Percentiles rank a stretch among this genome's conserved stretches.
phyloP scores from a whole-genome alignment of 2,888 invertebrate genomes.

The Nebria salina region DNA sequence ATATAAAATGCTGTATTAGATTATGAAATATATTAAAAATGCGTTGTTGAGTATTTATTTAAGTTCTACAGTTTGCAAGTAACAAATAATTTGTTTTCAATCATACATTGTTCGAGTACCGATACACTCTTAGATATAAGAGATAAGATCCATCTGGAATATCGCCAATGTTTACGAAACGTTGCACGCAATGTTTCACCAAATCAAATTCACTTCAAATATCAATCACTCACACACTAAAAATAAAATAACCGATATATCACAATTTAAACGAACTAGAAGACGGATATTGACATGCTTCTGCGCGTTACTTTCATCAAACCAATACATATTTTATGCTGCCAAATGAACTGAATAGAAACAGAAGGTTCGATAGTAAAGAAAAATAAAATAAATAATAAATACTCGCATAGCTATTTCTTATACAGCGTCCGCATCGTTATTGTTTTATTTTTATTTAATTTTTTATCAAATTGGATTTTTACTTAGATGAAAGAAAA shows the following conservation, averaged over 20 bases:
- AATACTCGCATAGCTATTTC: too few relatives aligned
- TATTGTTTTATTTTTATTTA: too few relatives aligned
- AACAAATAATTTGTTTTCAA: background rate
- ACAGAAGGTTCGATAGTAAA: background rate
- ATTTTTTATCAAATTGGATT: too few relatives aligned
- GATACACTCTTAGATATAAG: background rate
- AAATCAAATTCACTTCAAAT: constrained; percentile 40
- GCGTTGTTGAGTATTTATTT: too few relatives aligned
- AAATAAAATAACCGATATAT: constrained; percentile 5
- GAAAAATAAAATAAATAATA: too few relatives aligned
- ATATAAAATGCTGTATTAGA: too few relatives aligned
- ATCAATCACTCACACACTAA: constrained; percentile 22
- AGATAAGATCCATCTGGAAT: background rate
- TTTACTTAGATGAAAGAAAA: too few relatives aligned
- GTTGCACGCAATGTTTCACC: constrained; percentile 26
- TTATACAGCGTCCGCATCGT: too few relatives aligned
- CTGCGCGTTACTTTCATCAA: background rate
- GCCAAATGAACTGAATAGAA: background rate
- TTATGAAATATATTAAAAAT: too few relatives aligned
- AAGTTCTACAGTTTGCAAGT: background rate
- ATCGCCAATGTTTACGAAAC: constrained; percentile 10
- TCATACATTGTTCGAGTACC: background rate
- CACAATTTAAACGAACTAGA: constrained; percentile 8
- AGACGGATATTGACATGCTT: background rate
- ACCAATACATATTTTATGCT: background rate